Evolutionary conservation across 2,797 vertebrate genomes (phyloP).

Genomic region (Malurus leucopterus): DNA sequence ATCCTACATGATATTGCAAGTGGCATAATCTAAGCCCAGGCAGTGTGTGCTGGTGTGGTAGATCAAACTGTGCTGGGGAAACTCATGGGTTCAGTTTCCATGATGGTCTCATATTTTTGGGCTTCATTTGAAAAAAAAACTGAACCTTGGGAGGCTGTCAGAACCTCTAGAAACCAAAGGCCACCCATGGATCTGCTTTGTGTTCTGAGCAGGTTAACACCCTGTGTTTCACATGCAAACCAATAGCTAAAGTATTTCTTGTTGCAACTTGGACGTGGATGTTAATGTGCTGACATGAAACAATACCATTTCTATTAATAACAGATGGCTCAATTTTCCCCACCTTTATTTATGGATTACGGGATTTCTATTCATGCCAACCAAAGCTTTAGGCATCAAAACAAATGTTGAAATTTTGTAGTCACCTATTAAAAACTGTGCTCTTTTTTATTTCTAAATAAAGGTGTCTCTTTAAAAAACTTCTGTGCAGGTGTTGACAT

Average conservation of each 20-base stretch:
- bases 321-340: slow-evolving; percentile 45
- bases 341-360: slow-evolving; percentile 37
- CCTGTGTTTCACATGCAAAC: neutral
- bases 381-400: slow-evolving; percentile 24
- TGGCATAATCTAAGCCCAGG: neutral
- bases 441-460: neutral
- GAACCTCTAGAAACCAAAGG: neutral
- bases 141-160: neutral
- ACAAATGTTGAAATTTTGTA: slow-evolving; percentile 14
- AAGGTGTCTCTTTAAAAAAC: neutral
- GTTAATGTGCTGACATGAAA: neutral
- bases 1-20: neutral
- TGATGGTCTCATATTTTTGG: neutral
- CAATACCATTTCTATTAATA: slow-evolving; percentile 21
- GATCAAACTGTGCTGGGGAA: neutral
- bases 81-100: fast-evolving
- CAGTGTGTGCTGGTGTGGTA: fast-evolving
- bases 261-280: slow-evolving; percentile 35
- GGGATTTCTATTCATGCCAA: slow-evolving; percentile 20
- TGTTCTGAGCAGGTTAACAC: neutral
- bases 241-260: slow-evolving; percentile 5
- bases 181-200: neutral
- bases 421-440: neutral
- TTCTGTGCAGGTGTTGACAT: neutral
- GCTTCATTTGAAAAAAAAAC: neutral